Percentiles rank a stretch among this genome's conserved stretches.
phyloP scores from a whole-genome alignment of 2,888 invertebrate genomes.

The Stegana nigrithorax region DNA sequence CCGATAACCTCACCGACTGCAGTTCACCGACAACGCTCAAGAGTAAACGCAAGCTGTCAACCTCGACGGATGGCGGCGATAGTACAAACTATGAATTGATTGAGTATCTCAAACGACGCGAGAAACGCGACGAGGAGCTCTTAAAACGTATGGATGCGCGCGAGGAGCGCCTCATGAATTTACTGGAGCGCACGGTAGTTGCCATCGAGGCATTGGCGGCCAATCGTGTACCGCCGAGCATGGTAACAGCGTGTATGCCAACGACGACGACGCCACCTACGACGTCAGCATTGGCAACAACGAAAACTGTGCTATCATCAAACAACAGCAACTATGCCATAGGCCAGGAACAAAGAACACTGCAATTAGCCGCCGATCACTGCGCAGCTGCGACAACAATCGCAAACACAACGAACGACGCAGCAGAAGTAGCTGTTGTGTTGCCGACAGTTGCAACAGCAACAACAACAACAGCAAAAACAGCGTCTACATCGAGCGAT shows the following conservation, averaged over 20 bases:
- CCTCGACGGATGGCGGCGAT: slow-evolving; percentile 65
- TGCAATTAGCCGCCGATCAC: neutral
- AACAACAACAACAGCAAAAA: neutral
- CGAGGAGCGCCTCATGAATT: slow-evolving; percentile 65
- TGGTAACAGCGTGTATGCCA: no score
- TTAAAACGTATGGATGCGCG: slow-evolving; percentile 67
- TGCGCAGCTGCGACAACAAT: neutral
- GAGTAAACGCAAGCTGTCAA: slow-evolving; percentile 65
- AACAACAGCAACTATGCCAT: neutral
- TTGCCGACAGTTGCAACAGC: neutral
- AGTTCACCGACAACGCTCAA: slow-evolving; percentile 51
- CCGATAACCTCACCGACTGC: slow-evolving; percentile 67
- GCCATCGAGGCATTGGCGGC: slow-evolving; percentile 65
- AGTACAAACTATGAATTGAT: slow-evolving; percentile 68
- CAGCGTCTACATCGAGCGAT: neutral
- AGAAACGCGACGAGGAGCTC: slow-evolving; percentile 67
- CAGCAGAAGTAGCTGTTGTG: neutral
- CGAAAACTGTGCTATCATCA: neutral
- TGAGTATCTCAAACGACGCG: slow-evolving; percentile 67
- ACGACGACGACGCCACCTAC: neutral
- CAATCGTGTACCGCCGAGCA: no score
- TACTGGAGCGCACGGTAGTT: slow-evolving; percentile 66
- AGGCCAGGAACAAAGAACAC: neutral
- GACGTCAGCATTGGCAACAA: neutral
- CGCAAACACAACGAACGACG: neutral